phyloP scores from a whole-genome alignment of 2,888 invertebrate genomes.

The Heliconius sara region DNA sequence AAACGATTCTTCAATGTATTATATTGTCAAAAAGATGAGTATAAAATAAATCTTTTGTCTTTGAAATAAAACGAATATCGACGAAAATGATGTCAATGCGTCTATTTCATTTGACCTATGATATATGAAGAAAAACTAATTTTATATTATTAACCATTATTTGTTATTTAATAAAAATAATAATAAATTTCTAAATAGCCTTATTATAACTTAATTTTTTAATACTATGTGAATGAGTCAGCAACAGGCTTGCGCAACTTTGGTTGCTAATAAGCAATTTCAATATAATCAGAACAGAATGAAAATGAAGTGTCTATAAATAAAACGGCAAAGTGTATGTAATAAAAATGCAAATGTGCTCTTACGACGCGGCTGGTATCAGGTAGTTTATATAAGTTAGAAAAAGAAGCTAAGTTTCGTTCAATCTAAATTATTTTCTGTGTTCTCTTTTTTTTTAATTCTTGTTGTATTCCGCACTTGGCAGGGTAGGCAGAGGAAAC shows the following conservation, averaged over 20 bases:
- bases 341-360: slow-evolving; percentile 23
- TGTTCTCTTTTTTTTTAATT: neutral
- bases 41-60: neutral
- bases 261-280: too few relatives aligned
- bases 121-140: neutral
- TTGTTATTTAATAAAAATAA: too few relatives aligned
- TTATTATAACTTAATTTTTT: too few relatives aligned
- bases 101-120: neutral
- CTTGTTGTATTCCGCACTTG: neutral
- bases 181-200: too few relatives aligned
- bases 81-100: neutral
- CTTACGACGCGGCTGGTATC: neutral
- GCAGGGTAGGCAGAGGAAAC: neutral
- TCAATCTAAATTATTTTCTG: neutral
- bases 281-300: neutral
- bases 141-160: too few relatives aligned
- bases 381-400: slow-evolving; percentile 8
- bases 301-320: slow-evolving; percentile 15
- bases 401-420: neutral
- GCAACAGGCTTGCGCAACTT: too few relatives aligned
- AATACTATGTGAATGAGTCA: too few relatives aligned
- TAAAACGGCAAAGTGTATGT: slow-evolving; percentile 20
- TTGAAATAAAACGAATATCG: neutral
- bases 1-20: neutral
- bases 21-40: neutral